Base-by-base conservation (phyloP, 2,797 vertebrate genomes). In the Thunnus albacares region DNA sequence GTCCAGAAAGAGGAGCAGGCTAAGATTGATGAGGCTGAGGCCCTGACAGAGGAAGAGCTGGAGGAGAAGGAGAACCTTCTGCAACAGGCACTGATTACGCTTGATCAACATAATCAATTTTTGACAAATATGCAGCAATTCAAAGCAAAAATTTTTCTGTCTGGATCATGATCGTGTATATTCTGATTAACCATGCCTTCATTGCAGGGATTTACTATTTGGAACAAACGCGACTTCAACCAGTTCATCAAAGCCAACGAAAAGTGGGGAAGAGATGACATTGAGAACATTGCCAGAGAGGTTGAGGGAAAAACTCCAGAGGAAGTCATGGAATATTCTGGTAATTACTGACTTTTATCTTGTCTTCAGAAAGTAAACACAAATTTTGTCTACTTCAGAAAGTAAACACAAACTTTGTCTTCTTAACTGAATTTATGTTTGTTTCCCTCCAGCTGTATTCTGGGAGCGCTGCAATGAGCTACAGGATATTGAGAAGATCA, bases 221-320 rank as follows among this genome's bases (percentile, higher is more conserved):
- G 98, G 98, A 99, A 98, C 94, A 99, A 99, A 90, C 97, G 98
- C 64, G 98, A 99, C 93, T 99, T 99, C 90, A 99, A 99, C 92
- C 98, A 99, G 93, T 99, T 99, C 94, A 99, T 99, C 86, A 99
- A 99, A 95, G 98, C 98, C 53, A 99, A 99, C 68, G 98, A 99
- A 93, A 99, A 99, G 89, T 99, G 98, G 98, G 98, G 98, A 71
- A 94, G 98, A 87, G 98, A 99, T 80, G 98, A 99, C 85, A 99
- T 99, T 69, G 98, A 99, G 93, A 99, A 99, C 87, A 99, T 99
- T 81, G 98, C 98, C 68, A 96, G 97, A 79, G 98, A 99, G 91
- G 98, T 99, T 1, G 98, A 99, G 94, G 98, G 98, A 0, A 99
- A 99, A 95, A 98, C 97, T 13, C 98, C 98, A 1, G 98, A 99